Conservation (phyloP, 2,113 vertebrate genomes). For the Sardina pilchardus region DNA sequence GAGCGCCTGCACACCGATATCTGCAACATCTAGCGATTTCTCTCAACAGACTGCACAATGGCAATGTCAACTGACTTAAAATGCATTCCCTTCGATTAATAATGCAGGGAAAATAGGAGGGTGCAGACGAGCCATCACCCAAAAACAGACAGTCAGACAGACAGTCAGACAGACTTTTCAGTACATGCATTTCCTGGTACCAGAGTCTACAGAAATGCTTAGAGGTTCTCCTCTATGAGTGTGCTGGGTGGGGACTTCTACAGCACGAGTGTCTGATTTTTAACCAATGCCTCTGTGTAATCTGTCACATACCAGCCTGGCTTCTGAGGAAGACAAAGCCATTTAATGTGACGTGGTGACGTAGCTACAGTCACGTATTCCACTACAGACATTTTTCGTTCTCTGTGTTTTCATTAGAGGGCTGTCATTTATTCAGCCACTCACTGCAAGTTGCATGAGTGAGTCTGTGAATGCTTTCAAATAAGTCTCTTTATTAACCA, state of each 20-base stretch:
- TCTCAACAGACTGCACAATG: conserved; percentile 56
- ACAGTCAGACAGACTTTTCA: background rate
- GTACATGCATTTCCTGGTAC: background rate
- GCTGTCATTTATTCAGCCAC: background rate
- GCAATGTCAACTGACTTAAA: conserved; percentile 52
- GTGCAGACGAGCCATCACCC: background rate
- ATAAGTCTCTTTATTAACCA: background rate
- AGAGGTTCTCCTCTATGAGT: background rate
- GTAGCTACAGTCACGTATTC: background rate
- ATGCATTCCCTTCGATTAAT: conserved; percentile 29
- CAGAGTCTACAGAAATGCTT: background rate
- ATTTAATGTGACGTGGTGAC: background rate
- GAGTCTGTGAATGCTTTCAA: background rate
- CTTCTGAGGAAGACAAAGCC: background rate
- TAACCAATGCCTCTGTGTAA: background rate
- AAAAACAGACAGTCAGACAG: background rate
- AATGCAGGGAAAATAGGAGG: background rate
- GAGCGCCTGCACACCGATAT: conserved; percentile 46
- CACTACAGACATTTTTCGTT: background rate
- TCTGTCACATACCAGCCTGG: background rate
- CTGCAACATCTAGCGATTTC: conserved; percentile 35
- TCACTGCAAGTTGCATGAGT: background rate
- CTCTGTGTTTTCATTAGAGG: background rate
- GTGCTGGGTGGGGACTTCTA: background rate
- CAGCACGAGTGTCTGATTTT: background rate